Conservation (phyloP, 2,888 invertebrate species). For the Thumatha senex region DNA sequence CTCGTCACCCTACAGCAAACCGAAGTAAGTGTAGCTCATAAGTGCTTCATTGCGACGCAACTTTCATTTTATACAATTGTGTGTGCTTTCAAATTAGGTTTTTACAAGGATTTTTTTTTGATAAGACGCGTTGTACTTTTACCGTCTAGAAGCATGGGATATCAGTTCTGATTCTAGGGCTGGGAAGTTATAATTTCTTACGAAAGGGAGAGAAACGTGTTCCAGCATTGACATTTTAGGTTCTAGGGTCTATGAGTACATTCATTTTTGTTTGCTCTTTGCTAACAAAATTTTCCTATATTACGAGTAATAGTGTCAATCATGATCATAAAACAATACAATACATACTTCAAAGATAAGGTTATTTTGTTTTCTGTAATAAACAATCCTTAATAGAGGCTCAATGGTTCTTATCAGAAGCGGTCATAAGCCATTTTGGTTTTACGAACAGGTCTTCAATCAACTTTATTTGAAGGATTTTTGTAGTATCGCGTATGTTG, state of each 20-base stretch:
- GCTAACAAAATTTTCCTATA: background rate
- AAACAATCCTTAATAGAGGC: conserved; percentile 15
- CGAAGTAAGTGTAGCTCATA: conserved; percentile 68
- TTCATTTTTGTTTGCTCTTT: background rate
- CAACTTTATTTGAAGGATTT: conserved; percentile 11
- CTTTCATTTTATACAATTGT: background rate
- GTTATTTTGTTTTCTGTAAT: conserved; percentile 22
- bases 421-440: conserved; percentile 14
- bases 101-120: background rate
- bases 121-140: background rate
- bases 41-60: conserved; percentile 2
- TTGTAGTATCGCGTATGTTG: background rate
- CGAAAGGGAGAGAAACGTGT: no score
- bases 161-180: background rate
- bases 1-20: conserved; percentile 77
- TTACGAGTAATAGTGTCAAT: conserved; percentile 5
- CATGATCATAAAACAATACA: conserved; percentile 18
- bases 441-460: conserved; percentile 6
- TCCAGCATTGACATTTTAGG: no score
- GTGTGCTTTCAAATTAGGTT: background rate
- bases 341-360: conserved; percentile 34
- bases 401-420: conserved; percentile 27
- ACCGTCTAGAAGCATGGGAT: no score
- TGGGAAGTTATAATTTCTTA: background rate
- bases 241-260: background rate